These are phyloP conservation scores for Volucella inflata DNA, from an alignment of 2,888 invertebrate species.

Conservation along the genomic window DNA sequence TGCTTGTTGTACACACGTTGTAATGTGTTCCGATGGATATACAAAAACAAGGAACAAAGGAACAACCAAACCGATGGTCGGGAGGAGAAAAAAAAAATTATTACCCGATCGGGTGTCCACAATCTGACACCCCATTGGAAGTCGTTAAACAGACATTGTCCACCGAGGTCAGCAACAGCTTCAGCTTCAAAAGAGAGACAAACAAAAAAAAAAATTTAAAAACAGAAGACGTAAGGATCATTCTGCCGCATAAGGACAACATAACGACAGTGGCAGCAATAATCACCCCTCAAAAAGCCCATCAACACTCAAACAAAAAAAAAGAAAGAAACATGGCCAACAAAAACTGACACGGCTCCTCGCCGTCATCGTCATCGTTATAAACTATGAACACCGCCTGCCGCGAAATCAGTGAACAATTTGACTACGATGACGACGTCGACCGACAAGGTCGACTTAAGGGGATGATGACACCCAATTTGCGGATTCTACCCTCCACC, in stretches of 20 bases:
- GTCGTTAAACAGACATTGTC: slow-evolving; percentile 76
- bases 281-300: neutral
- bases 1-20: slow-evolving; percentile 66
- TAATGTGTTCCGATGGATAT: slow-evolving; percentile 60
- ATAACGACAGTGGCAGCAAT: too few species aligned
- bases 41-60: slow-evolving; percentile 44
- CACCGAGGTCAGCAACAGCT: slow-evolving; percentile 70
- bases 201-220: slow-evolving; percentile 15
- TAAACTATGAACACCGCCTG: slow-evolving; percentile 69
- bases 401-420: slow-evolving; percentile 74
- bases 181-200: slow-evolving; percentile 34
- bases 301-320: neutral
- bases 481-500: slow-evolving; percentile 60
- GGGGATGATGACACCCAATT: slow-evolving; percentile 76
- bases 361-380: slow-evolving; percentile 32
- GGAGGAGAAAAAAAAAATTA: slow-evolving; percentile 62
- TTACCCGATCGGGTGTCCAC: slow-evolving; percentile 75
- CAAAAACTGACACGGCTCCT: slow-evolving; percentile 36
- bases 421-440: slow-evolving; percentile 67
- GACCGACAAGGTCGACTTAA: slow-evolving; percentile 72
- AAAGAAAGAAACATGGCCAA: too few species aligned
- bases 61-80: slow-evolving; percentile 45
- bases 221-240: slow-evolving; percentile 47
- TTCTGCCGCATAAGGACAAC: slow-evolving; percentile 46
- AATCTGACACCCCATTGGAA: slow-evolving; percentile 76